Evolutionary conservation across 2,113 vertebrate genomes (phyloP), one percentile per base, ranked within the genome.

Genomic region (Electrona antarctica): DNA sequence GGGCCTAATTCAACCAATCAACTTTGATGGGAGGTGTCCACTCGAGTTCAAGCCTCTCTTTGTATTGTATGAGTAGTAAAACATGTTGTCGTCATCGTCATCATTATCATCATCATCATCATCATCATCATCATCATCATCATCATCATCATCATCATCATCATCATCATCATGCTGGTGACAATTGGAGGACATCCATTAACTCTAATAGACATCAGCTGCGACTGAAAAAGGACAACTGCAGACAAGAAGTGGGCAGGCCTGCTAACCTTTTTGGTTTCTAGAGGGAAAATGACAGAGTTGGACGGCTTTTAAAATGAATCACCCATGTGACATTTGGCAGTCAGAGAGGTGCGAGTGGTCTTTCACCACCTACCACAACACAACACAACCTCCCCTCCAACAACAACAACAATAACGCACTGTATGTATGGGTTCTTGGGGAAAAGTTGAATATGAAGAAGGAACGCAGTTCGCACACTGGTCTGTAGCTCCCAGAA

Each of bases 251-350:
- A 82, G 61, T 78, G 86, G 90, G 91, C 83, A 78, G 90, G 88
- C 78, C 66, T 85, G 14, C 59, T 90, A 86, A 92, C 91, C 90
- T 92, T 91, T 87, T 74, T 59, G 79, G 68, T 60, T 73, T 78
- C 63, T 76, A 62, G 76, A 64, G 63, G 73, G 87, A 81, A 84
- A 90, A 87, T 87, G 76, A 89, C 76, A 85, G 13, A 74, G 85
- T 88, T 67, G 65, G 73, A 77, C 58, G 8, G 74, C 71, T 79
- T 74, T 29, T 69, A 67, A 70, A 84, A 82, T 88, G 82, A 91
- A 85, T 90, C 77, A 87, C 76, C 54, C 85, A 74, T 61, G 59
- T 86, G 84, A 87, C 85, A 88, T 84, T 85, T 87, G 71, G 54
- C 77, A 73, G 29, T 58, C 45, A 74, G 73, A 86, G 76, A 88